These are phyloP conservation scores for Geotrupes spiniger DNA, from an alignment of 2,888 invertebrate species.

Conservation along the genomic window DNA sequence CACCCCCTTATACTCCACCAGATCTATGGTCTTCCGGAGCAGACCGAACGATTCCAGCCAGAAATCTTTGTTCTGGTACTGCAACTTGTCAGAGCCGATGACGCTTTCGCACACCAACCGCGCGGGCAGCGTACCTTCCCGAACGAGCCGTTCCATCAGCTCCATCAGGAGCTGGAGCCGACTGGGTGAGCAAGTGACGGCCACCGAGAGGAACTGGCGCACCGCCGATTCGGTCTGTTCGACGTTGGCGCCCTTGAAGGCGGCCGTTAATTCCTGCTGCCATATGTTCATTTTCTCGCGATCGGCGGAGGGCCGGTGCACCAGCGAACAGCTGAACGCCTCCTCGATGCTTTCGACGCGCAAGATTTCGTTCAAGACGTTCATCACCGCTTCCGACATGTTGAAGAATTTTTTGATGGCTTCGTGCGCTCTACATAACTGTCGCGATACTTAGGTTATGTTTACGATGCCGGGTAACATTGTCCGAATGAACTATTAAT, in stretches of 20 bases:
- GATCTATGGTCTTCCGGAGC: conserved; percentile 80
- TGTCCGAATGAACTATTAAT: no score
- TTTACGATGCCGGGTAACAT: no score
- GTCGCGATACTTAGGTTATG: no score
- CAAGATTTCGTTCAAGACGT: conserved; percentile 62
- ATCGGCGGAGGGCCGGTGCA: conserved; percentile 71
- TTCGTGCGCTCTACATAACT: no score
- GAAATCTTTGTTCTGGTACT: conserved; percentile 76
- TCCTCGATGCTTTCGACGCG: conserved; percentile 83
- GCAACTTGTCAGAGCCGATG: conserved; percentile 78
- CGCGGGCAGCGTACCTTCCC: conserved; percentile 69
- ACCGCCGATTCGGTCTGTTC: conserved; percentile 76
- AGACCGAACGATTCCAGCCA: conserved; percentile 88
- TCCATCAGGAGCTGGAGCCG: conserved; percentile 73
- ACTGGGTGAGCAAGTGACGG: conserved; percentile 69
- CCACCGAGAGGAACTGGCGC: conserved; percentile 69
- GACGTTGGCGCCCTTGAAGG: conserved; percentile 63
- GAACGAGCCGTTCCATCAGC: conserved; percentile 73
- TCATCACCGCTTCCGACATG: conserved; percentile 64
- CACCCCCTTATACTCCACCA: conserved; percentile 94
- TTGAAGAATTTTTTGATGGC: no score
- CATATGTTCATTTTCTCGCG: conserved; percentile 65
- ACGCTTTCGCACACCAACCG: conserved; percentile 85
- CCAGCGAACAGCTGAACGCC: conserved; percentile 84
- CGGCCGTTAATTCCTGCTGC: conserved; percentile 65